phyloP scores from a whole-genome alignment of 1,140 invertebrate species.

The Adelges cooleyi region DNA sequence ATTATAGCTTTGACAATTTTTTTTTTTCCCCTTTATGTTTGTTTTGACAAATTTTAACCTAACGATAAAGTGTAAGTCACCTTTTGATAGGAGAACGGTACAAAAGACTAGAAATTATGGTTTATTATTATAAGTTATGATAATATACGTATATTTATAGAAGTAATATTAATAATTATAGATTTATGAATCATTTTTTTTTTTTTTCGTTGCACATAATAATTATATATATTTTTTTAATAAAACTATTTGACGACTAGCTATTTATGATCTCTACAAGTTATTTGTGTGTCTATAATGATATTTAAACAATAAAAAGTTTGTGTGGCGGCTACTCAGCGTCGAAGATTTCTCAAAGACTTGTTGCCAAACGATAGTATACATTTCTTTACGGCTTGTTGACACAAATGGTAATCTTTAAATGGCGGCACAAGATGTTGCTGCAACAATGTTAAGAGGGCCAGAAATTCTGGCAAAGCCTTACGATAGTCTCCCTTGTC shows the following conservation, averaged over 20 bases:
- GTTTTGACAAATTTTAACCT: constrained; percentile 17
- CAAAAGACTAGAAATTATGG: constrained; percentile 21
- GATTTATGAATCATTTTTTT: background rate
- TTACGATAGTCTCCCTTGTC: constrained; percentile 50
- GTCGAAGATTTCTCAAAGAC: background rate
- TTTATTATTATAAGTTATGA: constrained; percentile 10
- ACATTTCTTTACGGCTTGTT: constrained; percentile 65
- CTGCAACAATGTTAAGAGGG: constrained; percentile 57
- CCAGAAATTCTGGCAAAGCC: constrained; percentile 50
- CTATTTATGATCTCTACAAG: constrained; percentile 1
- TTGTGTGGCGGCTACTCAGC: background rate
- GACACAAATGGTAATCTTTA: constrained; percentile 67
- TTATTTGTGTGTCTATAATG: background rate
- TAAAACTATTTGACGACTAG: background rate
- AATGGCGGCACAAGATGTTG: constrained; percentile 60
- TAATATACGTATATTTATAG: background rate
- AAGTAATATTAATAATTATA: no score
- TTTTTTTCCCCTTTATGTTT: background rate
- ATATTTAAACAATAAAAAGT: constrained; percentile 1
- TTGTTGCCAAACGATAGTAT: constrained; percentile 54
- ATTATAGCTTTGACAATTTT: constrained; percentile 4
- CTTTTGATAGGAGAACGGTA: constrained; percentile 21
- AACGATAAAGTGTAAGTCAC: background rate
- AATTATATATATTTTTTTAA: constrained; percentile 28
- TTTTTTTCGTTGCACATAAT: constrained; percentile 21